phyloP scores from a whole-genome alignment of 2,888 invertebrate species.

The Oscheius sp. region DNA sequence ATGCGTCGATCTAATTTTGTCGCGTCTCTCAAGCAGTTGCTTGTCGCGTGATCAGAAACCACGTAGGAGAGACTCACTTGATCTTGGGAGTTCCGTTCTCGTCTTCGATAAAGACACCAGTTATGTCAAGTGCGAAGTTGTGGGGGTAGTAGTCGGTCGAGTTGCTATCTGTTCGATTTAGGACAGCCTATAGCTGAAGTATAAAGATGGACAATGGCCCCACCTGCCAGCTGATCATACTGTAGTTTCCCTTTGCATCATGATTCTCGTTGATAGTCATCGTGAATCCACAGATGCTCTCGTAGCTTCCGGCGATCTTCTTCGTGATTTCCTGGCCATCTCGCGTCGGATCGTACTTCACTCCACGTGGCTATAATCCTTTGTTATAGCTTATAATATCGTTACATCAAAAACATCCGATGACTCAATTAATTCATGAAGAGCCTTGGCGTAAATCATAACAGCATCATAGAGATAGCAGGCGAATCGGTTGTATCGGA shows the following conservation, averaged over 20 bases:
- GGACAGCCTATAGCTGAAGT: too few relatives aligned
- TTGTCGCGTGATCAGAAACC: not conserved
- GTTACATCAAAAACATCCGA: constrained; percentile 50
- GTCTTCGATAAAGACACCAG: constrained; percentile 62
- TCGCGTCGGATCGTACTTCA: constrained; percentile 70
- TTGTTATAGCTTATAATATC: not conserved
- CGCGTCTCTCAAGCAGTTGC: not conserved
- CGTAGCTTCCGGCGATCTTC: constrained; percentile 80
- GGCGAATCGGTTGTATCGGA: constrained; percentile 77
- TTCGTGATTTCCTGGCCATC: constrained; percentile 83
- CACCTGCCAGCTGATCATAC: constrained; percentile 81
- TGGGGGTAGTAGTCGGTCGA: constrained; percentile 63
- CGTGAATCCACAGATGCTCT: constrained; percentile 83
- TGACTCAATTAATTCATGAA: constrained; percentile 79
- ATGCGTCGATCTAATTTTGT: not conserved
- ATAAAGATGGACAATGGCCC: not conserved
- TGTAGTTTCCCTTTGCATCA: constrained; percentile 90
- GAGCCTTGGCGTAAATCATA: constrained; percentile 84
- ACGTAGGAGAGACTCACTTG: constrained; percentile 8
- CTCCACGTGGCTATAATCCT: not conserved
- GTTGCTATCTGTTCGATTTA: constrained; percentile 9
- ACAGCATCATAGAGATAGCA: constrained; percentile 88
- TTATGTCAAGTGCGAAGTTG: constrained; percentile 58
- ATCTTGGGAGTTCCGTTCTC: constrained; percentile 29
- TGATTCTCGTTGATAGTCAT: constrained; percentile 88